phyloP scores from a whole-genome alignment of 64 coral and sea anemone genomes.

The Anthopleura sola region DNA sequence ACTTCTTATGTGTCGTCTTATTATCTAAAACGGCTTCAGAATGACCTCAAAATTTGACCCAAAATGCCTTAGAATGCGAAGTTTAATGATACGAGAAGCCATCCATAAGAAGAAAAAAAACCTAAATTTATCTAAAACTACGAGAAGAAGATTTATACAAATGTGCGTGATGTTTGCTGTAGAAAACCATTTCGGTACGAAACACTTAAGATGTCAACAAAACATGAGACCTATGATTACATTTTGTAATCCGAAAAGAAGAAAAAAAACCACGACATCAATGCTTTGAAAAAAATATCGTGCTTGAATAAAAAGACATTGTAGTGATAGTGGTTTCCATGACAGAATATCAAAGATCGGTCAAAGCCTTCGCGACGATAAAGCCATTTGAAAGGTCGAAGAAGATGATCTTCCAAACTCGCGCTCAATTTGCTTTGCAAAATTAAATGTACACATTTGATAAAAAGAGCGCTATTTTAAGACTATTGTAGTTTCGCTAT shows the following conservation, averaged over 20 bases:
- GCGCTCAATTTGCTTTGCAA: neutral
- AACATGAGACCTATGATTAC: neutral
- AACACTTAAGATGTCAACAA: neutral
- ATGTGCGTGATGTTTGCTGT: neutral
- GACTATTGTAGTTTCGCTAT: conserved; percentile 7
- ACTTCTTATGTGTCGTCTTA: neutral
- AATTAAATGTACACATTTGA: conserved; percentile 3
- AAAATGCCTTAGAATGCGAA: neutral
- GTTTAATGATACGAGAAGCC: neutral
- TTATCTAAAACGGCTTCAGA: neutral
- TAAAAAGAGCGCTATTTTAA: neutral
- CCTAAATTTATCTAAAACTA: neutral
- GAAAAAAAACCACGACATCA: conserved; percentile 5
- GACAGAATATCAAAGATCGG: neutral
- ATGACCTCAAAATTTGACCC: neutral
- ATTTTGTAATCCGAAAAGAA: neutral
- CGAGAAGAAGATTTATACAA: neutral
- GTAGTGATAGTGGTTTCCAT: neutral
- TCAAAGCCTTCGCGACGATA: neutral
- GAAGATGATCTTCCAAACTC: neutral
- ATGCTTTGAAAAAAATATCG: neutral
- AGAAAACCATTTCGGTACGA: neutral
- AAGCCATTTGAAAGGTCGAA: neutral
- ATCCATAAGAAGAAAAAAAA: neutral
- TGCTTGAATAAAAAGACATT: neutral